Evolutionary conservation across 2,113 vertebrate genomes (phyloP), one percentile per base, ranked within the genome.

Genomic region (Nyctereutes procyonoides): DNA sequence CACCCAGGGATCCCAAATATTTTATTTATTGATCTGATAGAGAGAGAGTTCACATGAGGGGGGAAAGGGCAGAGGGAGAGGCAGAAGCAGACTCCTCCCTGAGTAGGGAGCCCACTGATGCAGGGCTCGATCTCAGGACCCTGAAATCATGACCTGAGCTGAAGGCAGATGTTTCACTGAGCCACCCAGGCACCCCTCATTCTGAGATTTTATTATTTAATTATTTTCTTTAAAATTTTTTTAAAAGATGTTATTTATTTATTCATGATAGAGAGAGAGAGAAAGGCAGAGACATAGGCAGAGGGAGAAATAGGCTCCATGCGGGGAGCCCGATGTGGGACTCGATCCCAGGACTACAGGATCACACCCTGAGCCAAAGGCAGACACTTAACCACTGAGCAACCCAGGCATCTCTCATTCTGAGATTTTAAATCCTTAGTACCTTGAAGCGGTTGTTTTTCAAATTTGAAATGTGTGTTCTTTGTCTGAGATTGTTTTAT

Each of bases 401-500:
- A 24, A 69, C 67, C 26, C 67, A 69, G 67, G 32, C 32, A 19
- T 8, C 32, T 32, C 32, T n/a, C 65, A 67, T 76, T 76, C 13
- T 76, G 73, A 76, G 38, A 76, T 48, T 28, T 48, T 48, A 76
- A 97, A 65, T 65, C 82, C 35, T 35, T 81, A 96, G 14, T 86
- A 53, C 51, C 62, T 95, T 51, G 51, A 95, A 87, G 60, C 60
- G 53, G 20, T 95, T 26, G 16, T 24, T 35, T 79, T 90, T 73
- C 11, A 83, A 56, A 94, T 93, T 86, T 96, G 69, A 89, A 79
- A 93, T 35, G 3, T 79, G 6, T 96, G 12, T 67, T 92, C 38
- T 80, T 95, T 51, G 15, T n/a, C 58, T 73, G 5, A 79, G 20
- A 79, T 85, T 73, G 56, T 95, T 93, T 95, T 93, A 63, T 85